Evolutionary conservation across 2,888 invertebrate genomes (phyloP).

Genomic region (Eupelmus urozonus): DNA sequence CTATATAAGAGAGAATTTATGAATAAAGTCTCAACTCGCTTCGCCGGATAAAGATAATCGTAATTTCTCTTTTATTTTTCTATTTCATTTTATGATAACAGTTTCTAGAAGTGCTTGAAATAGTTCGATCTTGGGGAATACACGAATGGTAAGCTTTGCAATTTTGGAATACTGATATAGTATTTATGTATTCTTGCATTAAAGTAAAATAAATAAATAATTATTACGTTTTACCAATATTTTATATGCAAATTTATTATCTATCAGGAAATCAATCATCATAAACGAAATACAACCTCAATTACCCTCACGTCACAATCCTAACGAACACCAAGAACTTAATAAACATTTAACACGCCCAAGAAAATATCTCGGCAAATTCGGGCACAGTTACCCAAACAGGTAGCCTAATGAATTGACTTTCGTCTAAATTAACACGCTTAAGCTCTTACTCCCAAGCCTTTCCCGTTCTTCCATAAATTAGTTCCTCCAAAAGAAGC

Average conservation of each 20-base stretch:
- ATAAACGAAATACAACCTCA: too few species aligned
- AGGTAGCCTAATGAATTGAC: conserved; percentile 23
- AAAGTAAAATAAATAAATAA: not conserved
- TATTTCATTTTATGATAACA: too few species aligned
- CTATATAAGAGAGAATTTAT: not conserved
- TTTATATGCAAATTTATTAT: too few species aligned
- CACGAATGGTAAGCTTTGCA: too few species aligned
- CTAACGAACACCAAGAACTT: conserved; percentile 8
- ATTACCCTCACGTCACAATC: too few species aligned
- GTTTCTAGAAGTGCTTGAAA: too few species aligned
- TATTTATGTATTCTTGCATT: not conserved
- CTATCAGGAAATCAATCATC: too few species aligned
- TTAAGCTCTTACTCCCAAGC: conserved; percentile 28
- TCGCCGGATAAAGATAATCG: not conserved
- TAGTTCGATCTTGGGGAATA: too few species aligned
- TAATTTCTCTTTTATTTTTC: not conserved
- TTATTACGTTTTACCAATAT: too few species aligned
- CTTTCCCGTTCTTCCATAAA: conserved; percentile 42
- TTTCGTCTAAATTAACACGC: conserved; percentile 38
- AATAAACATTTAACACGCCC: not conserved
- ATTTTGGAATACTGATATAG: too few species aligned
- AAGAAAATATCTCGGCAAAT: not conserved
- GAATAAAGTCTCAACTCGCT: not conserved
- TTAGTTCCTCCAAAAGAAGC: conserved; percentile 26
- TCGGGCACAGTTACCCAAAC: not conserved